Conservation (phyloP, 2,113 vertebrate species). For the Pampusana beccarii region DNA sequence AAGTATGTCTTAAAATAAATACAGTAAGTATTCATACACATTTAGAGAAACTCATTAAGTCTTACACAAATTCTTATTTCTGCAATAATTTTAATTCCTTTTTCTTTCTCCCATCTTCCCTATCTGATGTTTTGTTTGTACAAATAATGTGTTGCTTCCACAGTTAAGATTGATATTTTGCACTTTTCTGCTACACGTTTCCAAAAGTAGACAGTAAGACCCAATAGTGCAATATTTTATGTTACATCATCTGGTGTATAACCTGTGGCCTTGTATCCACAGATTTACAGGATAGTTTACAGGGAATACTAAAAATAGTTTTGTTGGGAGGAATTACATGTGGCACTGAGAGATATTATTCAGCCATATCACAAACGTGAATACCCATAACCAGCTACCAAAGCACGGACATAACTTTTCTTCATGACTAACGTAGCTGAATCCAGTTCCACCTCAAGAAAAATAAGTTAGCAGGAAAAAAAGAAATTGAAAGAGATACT, state of each 20-base stretch:
- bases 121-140: not conserved
- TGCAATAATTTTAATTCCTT: not conserved
- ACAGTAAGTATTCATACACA: not conserved
- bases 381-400: not conserved
- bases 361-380: not conserved
- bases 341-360: not conserved
- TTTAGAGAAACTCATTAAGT: not conserved
- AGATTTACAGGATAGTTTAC: not conserved
- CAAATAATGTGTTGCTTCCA: not conserved
- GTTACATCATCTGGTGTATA: not conserved
- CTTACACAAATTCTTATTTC: not conserved
- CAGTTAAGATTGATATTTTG: not conserved
- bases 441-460: not conserved
- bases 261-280: not conserved
- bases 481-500: not conserved
- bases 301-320: not conserved
- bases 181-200: not conserved
- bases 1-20: not conserved
- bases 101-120: not conserved
- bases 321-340: not conserved
- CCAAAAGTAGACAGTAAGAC: not conserved
- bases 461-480: not conserved
- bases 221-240: not conserved
- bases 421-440: not conserved
- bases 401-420: not conserved